Evolutionary conservation across 2,797 vertebrate genomes (phyloP).

Genomic region (Lepilemur septentrionalis): DNA sequence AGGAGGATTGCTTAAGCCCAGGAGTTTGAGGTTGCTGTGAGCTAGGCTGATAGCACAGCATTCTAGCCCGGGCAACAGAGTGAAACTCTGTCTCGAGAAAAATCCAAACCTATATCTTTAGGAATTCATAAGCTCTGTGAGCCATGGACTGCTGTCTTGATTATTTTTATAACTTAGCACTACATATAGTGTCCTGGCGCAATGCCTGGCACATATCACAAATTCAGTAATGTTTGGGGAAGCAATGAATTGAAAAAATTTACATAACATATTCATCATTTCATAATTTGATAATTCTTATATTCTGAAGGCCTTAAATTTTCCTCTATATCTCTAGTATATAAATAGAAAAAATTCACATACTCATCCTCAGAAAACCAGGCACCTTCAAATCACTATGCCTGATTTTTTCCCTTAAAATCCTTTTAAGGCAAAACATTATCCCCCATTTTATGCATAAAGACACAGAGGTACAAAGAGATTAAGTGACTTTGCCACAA

Average conservation of each 20-base stretch:
- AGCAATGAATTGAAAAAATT: neutral
- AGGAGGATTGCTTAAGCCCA: no score
- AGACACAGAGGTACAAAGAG: neutral
- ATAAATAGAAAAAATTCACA: constrained; percentile 12
- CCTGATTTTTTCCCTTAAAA: constrained; percentile 14
- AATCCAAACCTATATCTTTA: neutral
- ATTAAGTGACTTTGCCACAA: constrained; percentile 22
- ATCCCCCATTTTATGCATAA: neutral
- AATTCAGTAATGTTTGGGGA: neutral
- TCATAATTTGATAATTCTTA: neutral
- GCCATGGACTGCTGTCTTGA: neutral
- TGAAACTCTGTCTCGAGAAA: neutral
- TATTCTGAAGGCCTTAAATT: neutral
- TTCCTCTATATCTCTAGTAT: neutral
- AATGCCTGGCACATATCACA: neutral
- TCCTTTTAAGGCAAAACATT: constrained; percentile 3
- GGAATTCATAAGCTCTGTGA: neutral
- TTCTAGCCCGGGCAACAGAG: no score
- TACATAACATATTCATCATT: neutral
- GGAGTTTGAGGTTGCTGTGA: no score
- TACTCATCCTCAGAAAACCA: neutral
- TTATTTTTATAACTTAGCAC: neutral
- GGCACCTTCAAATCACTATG: neutral
- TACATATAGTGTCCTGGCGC: neutral
- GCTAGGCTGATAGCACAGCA: no score